Evolutionary conservation across 2,113 vertebrate species (phyloP), one percentile per base, ranked within the genome.

Genomic region (Pantherophis guttatus): DNA sequence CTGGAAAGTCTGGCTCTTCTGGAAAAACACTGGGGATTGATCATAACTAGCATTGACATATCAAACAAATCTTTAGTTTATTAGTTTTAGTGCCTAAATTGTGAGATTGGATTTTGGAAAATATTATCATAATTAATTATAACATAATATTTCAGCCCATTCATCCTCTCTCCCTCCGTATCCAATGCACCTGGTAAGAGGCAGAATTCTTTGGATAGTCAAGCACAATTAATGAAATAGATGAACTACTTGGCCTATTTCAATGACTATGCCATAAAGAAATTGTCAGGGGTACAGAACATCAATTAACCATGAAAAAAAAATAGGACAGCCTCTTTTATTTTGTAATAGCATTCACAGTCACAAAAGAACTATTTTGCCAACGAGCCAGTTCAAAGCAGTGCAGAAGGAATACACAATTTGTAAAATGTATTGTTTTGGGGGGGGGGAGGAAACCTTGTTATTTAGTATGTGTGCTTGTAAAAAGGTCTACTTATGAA

Each of bases 381-480:
- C 88, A 81, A 6, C 86, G 91, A 86, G 23, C 54, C 85, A 57
- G 52, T 90, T 58, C 33, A 75, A 90, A 91, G 24, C 44, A 91
- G 59, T 53, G 52, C 59, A 50, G 5, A 50, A 65, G 89, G 55
- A 57, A 90, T 12, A 48, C 91, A 52, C 1, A 33, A 90, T 95
- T 90, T 93, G 65, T 12, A 52, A 91, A 87, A 39, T 88, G 39
- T 86, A n/a, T 85, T 33, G 4, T 21, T 19, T 5, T 0, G 86
- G 13, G 29, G 19, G 29, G 86, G 7, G 29, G n/a, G 29, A 54
- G 12, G 29, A 65, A 62, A 24, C 19, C 58, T 1, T 52, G 5
- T 0, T 24, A n/a, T 81, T 91, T 93, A 91, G 81, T 5, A 91
- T n/a, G 75, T 50, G 89, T 92, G 87, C 95, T 90, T 90, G 8